Base-by-base conservation (phyloP, 2,797 vertebrate genomes). In the Anabas testudineus region DNA sequence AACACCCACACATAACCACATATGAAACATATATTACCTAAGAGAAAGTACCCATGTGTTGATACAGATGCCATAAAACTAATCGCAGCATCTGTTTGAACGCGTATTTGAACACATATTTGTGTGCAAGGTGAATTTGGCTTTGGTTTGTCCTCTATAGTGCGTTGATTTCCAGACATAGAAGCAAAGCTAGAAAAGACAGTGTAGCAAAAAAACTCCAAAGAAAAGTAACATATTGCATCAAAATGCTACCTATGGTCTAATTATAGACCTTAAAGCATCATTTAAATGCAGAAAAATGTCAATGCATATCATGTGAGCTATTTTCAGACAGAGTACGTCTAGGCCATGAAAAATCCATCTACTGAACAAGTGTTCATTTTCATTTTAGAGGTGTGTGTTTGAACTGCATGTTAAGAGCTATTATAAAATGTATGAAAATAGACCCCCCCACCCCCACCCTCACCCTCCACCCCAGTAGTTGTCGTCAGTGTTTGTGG, bases 241-340 rank as follows among this genome's bases (percentile, higher is more conserved):
- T 67, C 19, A 72, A 69, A 81, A 80, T 58, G 64, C 67, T 67
- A 76, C 56, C 53, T 58, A 36, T 52, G 68, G 55, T 84, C 76
- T 86, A 86, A 83, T 88, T 88, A 85, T 83, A 74, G 76, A 76
- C 37, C 21, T 59, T 63, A 71, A 67, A 78, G 55, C 79, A 67
- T 81, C 18, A 84, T 80, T 81, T 82, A 71, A 87, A 86, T 81
- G 64, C 49, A 24, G 34, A 22, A 68, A 78, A 74, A 86, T 43
- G 54, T 64, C 61, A 46, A 72, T n/a, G 34, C 75, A 71, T 83
- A 85, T 36, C 74, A 80, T 65, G 64, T 73, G 61, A 83, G 80
- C 76, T 85, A 80, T 90, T 87, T 90, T 80, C 68, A 84, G 74
- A 78, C 15, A 32, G 47, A 60, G 63, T 28, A 61, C 7, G 47